Base-by-base conservation (phyloP, 2,888 invertebrate species). In the Drosophila neonasuta region DNA sequence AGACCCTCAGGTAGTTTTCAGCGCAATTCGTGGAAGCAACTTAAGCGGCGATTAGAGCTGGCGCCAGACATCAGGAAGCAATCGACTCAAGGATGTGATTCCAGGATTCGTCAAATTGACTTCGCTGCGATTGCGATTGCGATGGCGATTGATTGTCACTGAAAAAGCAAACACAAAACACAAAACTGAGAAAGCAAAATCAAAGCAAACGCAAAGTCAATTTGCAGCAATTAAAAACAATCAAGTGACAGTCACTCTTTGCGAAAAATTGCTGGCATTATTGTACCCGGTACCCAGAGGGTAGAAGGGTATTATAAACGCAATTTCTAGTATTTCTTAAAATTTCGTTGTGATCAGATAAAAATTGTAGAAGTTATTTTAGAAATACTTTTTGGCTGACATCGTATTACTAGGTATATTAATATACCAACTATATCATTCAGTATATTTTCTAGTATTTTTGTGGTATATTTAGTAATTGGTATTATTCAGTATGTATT, bases 211-310 rank as follows among this genome's bases (percentile, higher is more conserved):
- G 58, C 80, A 68, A 67, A 68, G 69, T 52, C 85, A 83, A 83
- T 83, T 83, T 79, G 52, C 66, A 65, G 71, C 86, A 83, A 83
- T 83, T 83, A 86, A 82, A 82, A 73, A 42, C 76, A 73, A 75
- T 78, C 68, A 75, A 66, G 66, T 64, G 7, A 48, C 24, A 41
- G 20, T 13, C 13, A 20, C 61, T 79, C 36, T 61, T 46, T 56
- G 62, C 65, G 84, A 79, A 48, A 81, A 81, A 86, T 81, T 83
- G 86, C 65, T 58, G 61, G 65, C 74, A 81, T 81, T 83, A 24
- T 24, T 24, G 6, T 24, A 24, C 24, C 6, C 24, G 24, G 5
- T 24, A 24, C 24, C 6, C 1, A 24, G 0, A 6, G 1, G 24
- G 6, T 24, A 24, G 6, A 24, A 24, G 24, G 6, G 24, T 24